These are phyloP conservation scores for Sicus ferrugineus DNA, from an alignment of 2,888 invertebrate genomes.

Conservation along the genomic window DNA sequence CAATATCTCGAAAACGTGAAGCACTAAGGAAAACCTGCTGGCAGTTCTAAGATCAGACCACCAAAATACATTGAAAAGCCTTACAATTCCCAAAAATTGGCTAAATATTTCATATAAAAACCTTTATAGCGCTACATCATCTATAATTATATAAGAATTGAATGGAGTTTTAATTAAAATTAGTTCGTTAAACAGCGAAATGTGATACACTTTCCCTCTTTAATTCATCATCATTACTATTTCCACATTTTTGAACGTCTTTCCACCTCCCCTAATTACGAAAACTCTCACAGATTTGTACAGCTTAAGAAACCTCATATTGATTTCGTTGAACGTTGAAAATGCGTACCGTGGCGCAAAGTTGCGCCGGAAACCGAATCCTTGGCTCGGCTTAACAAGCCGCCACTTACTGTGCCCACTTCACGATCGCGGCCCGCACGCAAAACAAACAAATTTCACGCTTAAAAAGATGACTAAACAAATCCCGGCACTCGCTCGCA, in stretches of 20 bases:
- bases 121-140: too few species aligned
- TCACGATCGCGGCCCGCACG: not conserved
- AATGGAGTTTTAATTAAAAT: not conserved
- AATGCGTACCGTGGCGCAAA: not conserved
- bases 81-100: too few species aligned
- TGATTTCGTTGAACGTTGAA: not conserved
- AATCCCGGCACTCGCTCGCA: slow-evolving; percentile 15
- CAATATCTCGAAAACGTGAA: not conserved
- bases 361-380: not conserved
- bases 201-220: not conserved
- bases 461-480: slow-evolving; percentile 30
- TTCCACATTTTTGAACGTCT: not conserved
- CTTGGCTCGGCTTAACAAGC: not conserved
- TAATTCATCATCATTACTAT: not conserved
- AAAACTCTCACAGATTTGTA: not conserved
- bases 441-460: slow-evolving; percentile 18
- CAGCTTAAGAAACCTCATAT: not conserved
- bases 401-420: not conserved
- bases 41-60: too few species aligned
- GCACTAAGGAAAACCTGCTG: not conserved
- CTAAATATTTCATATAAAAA: too few species aligned
- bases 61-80: too few species aligned
- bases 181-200: not conserved
- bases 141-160: not conserved
- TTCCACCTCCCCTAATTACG: not conserved